These are phyloP conservation scores for Catocala fraxini DNA, from an alignment of 2,888 invertebrate species.

Conservation along the genomic window DNA sequence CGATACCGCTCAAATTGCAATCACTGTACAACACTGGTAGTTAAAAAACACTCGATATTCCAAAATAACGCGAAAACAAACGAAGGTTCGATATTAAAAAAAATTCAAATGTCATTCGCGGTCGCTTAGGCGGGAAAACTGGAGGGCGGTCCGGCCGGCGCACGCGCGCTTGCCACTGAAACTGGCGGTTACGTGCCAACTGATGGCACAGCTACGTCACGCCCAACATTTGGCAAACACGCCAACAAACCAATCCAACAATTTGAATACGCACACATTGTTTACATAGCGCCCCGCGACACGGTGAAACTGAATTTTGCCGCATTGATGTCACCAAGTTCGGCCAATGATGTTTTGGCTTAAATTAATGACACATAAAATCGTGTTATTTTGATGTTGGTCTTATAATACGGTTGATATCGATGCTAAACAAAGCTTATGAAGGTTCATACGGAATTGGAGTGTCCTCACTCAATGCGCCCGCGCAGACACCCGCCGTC, in stretches of 20 bases:
- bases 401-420: constrained; percentile 57
- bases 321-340: constrained; percentile 49
- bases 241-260: constrained; percentile 55
- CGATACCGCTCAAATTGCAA: constrained; percentile 48
- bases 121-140: constrained; percentile 69
- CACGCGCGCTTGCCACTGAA: constrained; percentile 76
- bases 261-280: constrained; percentile 59
- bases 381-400: constrained; percentile 67
- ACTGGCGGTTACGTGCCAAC: constrained; percentile 68
- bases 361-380: constrained; percentile 65
- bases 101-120: constrained; percentile 71
- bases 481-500: constrained; percentile 15
- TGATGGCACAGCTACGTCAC: constrained; percentile 54
- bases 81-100: constrained; percentile 60
- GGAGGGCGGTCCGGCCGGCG: constrained; percentile 72
- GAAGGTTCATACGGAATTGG: constrained; percentile 47
- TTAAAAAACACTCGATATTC: constrained; percentile 50
- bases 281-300: constrained; percentile 57
- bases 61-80: constrained; percentile 35
- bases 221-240: constrained; percentile 62
- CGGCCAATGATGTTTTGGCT: constrained; percentile 51
- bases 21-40: constrained; percentile 51
- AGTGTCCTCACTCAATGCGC: constrained; percentile 51
- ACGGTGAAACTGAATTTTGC: constrained; percentile 58
- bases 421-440: constrained; percentile 57